These are phyloP conservation scores for Caenorhabditis sp. DNA, from an alignment of 2,888 invertebrate genomes.

Conservation along the genomic window DNA sequence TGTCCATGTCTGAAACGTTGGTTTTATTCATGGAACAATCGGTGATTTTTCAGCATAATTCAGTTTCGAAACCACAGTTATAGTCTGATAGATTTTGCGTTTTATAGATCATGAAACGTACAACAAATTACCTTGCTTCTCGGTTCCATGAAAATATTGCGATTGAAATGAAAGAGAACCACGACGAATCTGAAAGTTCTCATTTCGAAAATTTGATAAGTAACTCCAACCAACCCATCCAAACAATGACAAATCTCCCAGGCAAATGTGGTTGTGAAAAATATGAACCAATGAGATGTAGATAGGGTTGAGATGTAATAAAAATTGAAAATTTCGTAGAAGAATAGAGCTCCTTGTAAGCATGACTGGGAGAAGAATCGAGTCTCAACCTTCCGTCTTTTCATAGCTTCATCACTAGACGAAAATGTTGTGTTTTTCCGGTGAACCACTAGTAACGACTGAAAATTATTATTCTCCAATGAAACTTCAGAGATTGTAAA, in stretches of 20 bases:
- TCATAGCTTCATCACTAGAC: constrained; percentile 8
- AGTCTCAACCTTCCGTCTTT: constrained; percentile 22
- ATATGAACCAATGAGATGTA: constrained; percentile 30
- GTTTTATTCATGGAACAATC: not conserved
- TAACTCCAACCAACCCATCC: constrained; percentile 33
- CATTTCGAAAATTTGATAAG: too few species aligned
- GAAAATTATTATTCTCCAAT: too few species aligned
- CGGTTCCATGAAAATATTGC: constrained; percentile 6
- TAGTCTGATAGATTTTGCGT: not conserved
- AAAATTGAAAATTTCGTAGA: constrained; percentile 43
- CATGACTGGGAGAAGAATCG: constrained; percentile 40
- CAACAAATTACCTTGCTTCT: not conserved
- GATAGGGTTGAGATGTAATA: constrained; percentile 30
- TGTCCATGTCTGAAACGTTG: not conserved
- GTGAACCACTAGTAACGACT: constrained; percentile 24
- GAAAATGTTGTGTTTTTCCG: constrained; percentile 13
- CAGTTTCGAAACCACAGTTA: not conserved
- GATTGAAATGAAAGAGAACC: constrained; percentile 23
- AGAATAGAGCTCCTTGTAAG: constrained; percentile 35
- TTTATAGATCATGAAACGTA: not conserved
- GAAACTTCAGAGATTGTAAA: too few species aligned
- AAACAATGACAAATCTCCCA: constrained; percentile 40
- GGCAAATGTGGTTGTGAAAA: constrained; percentile 34
- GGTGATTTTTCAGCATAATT: not conserved
- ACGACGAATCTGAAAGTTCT: constrained; percentile 22